Percentiles rank a stretch among this genome's conserved stretches.
Conservation (phyloP, 2,797 vertebrate genomes). For the Botia kubotai region DNA sequence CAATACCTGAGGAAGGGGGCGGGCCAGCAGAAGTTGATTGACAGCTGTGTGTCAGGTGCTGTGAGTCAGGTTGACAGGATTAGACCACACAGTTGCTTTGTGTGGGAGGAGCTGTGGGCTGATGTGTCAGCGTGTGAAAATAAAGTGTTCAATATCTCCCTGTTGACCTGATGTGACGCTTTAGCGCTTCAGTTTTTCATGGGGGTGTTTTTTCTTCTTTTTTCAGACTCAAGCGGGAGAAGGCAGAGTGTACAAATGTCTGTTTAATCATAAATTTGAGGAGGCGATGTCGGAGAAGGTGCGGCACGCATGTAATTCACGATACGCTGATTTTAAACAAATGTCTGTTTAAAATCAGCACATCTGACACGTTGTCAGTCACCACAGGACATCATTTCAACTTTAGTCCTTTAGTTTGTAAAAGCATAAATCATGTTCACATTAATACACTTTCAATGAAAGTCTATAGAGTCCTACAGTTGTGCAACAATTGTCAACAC, state of each 20-base stretch:
- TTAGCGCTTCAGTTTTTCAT: not conserved
- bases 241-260: conserved; percentile 89
- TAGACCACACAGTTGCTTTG: not conserved
- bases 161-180: not conserved
- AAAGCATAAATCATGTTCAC: too few species aligned
- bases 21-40: conserved; percentile 1
- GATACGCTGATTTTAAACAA: not conserved
- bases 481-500: too few species aligned
- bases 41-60: conserved; percentile 14
- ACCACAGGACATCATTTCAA: not conserved
- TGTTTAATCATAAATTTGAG: conserved; percentile 93
- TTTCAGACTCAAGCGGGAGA: conserved; percentile 87
- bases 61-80: conserved; percentile 22
- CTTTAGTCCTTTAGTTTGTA: not conserved
- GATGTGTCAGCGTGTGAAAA: not conserved
- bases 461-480: not conserved
- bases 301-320: not conserved
- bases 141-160: not conserved
- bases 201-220: conserved; percentile 17
- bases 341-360: not conserved
- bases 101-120: not conserved
- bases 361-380: not conserved
- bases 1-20: not conserved
- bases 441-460: not conserved
- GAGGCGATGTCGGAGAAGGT: conserved; percentile 92